phyloP scores from a whole-genome alignment of 2,113 vertebrate species.

The Nesospiza acunhae region DNA sequence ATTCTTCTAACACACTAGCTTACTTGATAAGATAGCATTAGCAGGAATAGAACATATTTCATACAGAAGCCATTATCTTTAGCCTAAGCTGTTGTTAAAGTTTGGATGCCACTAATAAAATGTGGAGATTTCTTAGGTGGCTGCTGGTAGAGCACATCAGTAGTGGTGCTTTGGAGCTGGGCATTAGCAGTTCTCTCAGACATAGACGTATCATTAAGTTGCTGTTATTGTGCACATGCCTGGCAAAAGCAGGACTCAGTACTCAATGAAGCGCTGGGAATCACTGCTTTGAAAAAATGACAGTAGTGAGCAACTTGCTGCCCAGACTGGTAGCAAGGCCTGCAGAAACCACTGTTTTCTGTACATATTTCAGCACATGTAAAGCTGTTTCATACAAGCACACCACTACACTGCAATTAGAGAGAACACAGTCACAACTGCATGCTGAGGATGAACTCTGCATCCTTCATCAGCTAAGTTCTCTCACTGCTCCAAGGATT shows the following conservation, averaged over 20 bases:
- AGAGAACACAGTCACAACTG: not conserved
- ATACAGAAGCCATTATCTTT: constrained; percentile 19
- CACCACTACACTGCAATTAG: not conserved
- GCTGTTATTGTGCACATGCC: not conserved
- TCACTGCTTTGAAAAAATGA: not conserved
- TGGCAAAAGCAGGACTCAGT: not conserved
- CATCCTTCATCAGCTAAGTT: not conserved
- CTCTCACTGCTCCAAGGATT: not conserved
- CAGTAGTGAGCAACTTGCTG: not conserved
- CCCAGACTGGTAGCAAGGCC: not conserved
- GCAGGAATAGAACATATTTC: not conserved
- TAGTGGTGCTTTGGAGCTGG: constrained; percentile 20
- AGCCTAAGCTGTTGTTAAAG: constrained; percentile 39
- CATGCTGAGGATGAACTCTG: not conserved
- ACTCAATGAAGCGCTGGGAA: not conserved
- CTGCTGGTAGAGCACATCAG: constrained; percentile 30
- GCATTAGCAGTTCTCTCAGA: not conserved
- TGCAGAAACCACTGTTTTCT: not conserved
- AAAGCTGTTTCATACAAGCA: not conserved
- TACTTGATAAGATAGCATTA: not conserved
- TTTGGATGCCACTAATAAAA: constrained; percentile 65
- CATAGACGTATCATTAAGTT: not conserved
- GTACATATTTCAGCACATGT: not conserved
- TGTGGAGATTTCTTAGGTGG: not conserved
- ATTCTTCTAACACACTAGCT: not conserved